Conservation (phyloP, 1,140 invertebrate genomes). For the Berghia stephanieae region DNA sequence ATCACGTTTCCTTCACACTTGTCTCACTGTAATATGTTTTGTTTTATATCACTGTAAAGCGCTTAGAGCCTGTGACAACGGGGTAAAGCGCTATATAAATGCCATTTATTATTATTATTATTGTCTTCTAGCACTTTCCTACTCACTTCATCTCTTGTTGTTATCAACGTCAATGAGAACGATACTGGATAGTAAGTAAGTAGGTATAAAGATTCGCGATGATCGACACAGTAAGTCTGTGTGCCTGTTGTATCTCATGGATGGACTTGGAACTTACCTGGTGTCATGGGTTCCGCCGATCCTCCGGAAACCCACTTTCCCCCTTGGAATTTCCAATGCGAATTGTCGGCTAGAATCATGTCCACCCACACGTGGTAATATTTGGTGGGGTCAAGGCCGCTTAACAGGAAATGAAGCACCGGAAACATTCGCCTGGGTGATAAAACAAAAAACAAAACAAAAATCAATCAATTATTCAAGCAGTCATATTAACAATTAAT, state of each 20-base stretch:
- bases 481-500: not conserved
- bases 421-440: conserved; percentile 23
- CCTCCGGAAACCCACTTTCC: conserved; percentile 16
- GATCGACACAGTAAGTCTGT: not conserved
- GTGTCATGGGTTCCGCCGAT: conserved; percentile 19
- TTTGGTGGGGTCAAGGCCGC: conserved; percentile 12
- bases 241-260: not conserved
- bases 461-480: too few relatives aligned
- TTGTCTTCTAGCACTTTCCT: too few relatives aligned
- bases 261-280: conserved; percentile 13
- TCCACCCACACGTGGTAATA: not conserved
- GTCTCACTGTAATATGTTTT: too few relatives aligned
- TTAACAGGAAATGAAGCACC: not conserved
- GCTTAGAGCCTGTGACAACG: too few relatives aligned
- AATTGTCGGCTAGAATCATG: not conserved
- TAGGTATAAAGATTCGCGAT: not conserved
- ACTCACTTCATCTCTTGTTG: too few relatives aligned
- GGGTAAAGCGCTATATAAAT: too few relatives aligned
- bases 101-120: too few relatives aligned
- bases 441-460: not conserved
- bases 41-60: too few relatives aligned
- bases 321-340: conserved; percentile 12
- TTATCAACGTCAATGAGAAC: too few relatives aligned
- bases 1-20: too few relatives aligned
- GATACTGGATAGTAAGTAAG: too few relatives aligned